Evolutionary conservation across 2,888 invertebrate genomes (phyloP).

Genomic region (Platynereis dumerilii): DNA sequence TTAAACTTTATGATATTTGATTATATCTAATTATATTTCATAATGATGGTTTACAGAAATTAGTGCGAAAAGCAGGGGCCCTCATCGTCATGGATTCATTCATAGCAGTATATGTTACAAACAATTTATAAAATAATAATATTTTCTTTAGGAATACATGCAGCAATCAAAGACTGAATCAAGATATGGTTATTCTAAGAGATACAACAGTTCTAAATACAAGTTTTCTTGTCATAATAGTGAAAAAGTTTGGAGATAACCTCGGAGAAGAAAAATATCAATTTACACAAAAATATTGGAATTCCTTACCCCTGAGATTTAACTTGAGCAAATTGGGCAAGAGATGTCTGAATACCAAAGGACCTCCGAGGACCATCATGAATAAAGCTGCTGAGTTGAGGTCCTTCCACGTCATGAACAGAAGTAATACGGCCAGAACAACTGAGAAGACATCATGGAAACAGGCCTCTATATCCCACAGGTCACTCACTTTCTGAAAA

Average conservation of each 20-base stretch:
- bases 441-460: conserved; percentile 64
- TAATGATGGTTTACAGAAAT: too few relatives aligned
- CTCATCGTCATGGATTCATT: too few relatives aligned
- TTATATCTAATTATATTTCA: not conserved
- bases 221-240: too few relatives aligned
- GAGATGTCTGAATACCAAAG: conserved; percentile 68
- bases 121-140: too few relatives aligned
- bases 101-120: too few relatives aligned
- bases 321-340: conserved; percentile 9
- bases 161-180: too few relatives aligned
- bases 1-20: not conserved
- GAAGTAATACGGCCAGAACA: conserved; percentile 69
- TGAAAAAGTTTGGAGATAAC: too few relatives aligned
- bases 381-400: conserved; percentile 71
- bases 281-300: not conserved
- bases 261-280: too few relatives aligned
- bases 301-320: conserved; percentile 17
- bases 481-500: conserved; percentile 22
- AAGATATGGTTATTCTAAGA: too few relatives aligned
- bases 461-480: conserved; percentile 58
- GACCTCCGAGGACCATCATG: conserved; percentile 70
- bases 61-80: too few relatives aligned
- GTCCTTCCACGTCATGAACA: conserved; percentile 68
- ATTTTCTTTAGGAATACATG: too few relatives aligned
- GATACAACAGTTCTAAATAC: too few relatives aligned